phyloP scores from a whole-genome alignment of 1,140 invertebrate species.

The Orius laevigatus region DNA sequence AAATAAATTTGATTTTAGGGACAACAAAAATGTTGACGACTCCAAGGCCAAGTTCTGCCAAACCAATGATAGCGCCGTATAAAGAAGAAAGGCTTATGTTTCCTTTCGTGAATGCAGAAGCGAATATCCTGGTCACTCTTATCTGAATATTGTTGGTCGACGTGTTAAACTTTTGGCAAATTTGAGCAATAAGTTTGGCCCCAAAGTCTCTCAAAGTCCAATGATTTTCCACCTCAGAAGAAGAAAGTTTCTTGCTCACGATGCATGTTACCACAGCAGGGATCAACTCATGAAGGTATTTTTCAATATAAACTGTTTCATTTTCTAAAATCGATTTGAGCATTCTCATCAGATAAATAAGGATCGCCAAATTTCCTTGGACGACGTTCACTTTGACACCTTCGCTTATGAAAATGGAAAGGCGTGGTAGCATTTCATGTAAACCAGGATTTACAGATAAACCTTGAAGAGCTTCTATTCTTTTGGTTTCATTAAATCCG shows the following conservation, averaged over 20 bases:
- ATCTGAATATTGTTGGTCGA: conserved; percentile 93
- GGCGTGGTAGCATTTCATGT: conserved; percentile 93
- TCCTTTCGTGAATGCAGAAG: conserved; percentile 56
- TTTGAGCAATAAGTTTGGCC: conserved; percentile 81
- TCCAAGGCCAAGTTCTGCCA: conserved; percentile 82
- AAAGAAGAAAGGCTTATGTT: conserved; percentile 77
- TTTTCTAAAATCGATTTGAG: conserved; percentile 91
- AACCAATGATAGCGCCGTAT: conserved; percentile 83
- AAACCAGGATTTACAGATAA: conserved; percentile 89
- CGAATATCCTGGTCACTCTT: conserved; percentile 69
- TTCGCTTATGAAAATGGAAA: conserved; percentile 96
- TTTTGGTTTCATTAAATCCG: conserved; percentile 82
- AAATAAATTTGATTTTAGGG: conserved; percentile 67
- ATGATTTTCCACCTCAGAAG: conserved; percentile 89
- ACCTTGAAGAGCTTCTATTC: conserved; percentile 92
- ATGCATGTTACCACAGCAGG: conserved; percentile 95
- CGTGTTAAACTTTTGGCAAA: conserved; percentile 93
- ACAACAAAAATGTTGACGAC: conserved; percentile 87
- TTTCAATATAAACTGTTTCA: conserved; percentile 87
- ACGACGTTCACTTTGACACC: conserved; percentile 97
- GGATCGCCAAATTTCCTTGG: conserved; percentile 90
- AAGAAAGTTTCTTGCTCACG: conserved; percentile 93
- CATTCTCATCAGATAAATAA: conserved; percentile 99
- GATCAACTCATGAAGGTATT: conserved; percentile 97
- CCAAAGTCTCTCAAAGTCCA: conserved; percentile 97